Evolutionary conservation across 37 sponge, comb jelly and placozoan genomes (phyloP).

Genomic region (Eunapius fragilis): DNA sequence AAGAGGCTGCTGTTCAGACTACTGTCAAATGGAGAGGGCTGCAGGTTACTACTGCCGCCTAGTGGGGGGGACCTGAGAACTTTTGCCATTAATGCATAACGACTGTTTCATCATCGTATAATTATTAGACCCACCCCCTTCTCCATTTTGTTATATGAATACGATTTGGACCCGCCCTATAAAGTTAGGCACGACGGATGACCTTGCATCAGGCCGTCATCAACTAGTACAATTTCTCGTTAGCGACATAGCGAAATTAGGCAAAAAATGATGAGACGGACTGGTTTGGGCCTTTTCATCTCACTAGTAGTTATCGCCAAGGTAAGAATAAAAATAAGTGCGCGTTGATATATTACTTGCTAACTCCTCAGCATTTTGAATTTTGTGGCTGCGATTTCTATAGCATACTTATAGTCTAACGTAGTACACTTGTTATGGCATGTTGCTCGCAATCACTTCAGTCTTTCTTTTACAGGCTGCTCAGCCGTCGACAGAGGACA

Average conservation of each 20-base stretch:
- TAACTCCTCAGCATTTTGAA: too few relatives aligned
- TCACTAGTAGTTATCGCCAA: neutral
- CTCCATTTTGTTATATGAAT: neutral
- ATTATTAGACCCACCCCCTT: constrained; percentile 9
- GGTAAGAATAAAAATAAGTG: neutral
- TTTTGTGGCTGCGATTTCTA: too few relatives aligned
- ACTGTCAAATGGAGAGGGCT: constrained; percentile 63
- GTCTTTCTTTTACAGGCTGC: neutral
- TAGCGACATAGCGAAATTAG: neutral
- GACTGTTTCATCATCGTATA: neutral
- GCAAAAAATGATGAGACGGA: neutral
- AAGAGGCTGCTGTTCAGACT: constrained; percentile 17
- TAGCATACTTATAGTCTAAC: too few relatives aligned
- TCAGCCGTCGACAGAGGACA: neutral
- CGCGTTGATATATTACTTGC: neutral
- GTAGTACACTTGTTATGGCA: too few relatives aligned
- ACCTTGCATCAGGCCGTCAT: neutral
- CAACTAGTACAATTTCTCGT: neutral
- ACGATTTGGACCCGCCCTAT: neutral
- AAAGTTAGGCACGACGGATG: neutral
- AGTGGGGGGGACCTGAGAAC: too few relatives aligned
- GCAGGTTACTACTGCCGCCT: neutral
- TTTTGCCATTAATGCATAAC: too few relatives aligned
- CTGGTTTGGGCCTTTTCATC: neutral
- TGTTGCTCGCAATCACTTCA: neutral